Evolutionary conservation across 2,113 vertebrate species (phyloP).

Genomic region (Zonotrichia leucophrys): DNA sequence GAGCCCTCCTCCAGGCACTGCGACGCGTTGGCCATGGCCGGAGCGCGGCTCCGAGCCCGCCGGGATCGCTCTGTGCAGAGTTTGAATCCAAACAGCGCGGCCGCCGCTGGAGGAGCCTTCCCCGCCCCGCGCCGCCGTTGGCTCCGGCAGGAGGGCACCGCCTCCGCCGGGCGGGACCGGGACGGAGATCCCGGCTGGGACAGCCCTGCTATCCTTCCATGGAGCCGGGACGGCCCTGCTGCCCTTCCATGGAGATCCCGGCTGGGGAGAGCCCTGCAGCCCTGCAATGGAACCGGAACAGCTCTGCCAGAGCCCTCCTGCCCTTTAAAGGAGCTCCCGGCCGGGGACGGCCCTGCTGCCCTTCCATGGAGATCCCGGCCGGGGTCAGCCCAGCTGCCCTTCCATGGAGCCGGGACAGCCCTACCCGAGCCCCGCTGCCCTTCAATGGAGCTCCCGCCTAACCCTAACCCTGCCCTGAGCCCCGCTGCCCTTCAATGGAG

Average conservation of each 20-base stretch:
- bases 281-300: no score
- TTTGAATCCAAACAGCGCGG: background rate
- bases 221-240: no score
- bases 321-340: background rate
- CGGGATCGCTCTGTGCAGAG: background rate
- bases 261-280: background rate
- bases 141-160: background rate
- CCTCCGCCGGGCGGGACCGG: background rate
- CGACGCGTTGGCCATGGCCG: slow-evolving; percentile 37
- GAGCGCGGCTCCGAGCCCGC: background rate
- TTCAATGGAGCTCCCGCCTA: no score
- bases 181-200: background rate
- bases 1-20: background rate
- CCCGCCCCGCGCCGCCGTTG: slow-evolving; percentile 44
- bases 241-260: no score
- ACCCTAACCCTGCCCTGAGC: background rate
- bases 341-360: no score
- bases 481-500: background rate
- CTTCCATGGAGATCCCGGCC: no score
- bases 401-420: no score
- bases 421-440: no score
- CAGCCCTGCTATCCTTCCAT: background rate
- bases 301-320: no score
- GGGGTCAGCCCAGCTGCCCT: background rate
- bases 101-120: background rate